Base-by-base conservation (phyloP, 2,113 vertebrate genomes). In the Actenoides hombroni region DNA sequence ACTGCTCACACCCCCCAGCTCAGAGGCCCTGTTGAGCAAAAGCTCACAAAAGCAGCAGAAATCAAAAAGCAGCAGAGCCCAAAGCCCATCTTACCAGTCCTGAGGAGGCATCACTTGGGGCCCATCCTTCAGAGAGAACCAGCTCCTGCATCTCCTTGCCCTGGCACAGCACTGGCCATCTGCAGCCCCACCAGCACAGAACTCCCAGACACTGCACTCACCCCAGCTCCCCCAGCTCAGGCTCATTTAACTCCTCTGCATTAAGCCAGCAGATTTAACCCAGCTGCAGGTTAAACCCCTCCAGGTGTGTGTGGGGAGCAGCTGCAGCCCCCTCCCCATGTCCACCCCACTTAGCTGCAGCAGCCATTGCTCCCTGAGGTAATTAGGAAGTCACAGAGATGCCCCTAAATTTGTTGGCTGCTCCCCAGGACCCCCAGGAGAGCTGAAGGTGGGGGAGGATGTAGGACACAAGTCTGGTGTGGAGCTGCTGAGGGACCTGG, bases 41-140 rank as follows among this genome's bases (percentile, higher is more conserved):
- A 74, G 6, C 20, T 33, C 39, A 40, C 60, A 79, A 33, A n/a
- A 54, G 0, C 44, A 37, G 3, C 31, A 67, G 26, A 49, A 63
- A 2, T 13, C 48, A 33, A 29, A 63, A 71, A 67, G 14, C 48
- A 39, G 39, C 26, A 51, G 25, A 57, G 6, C 6, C 44, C 65
- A 35, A 82, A 73, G 0, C 2, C 18, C 69, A 6, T 16, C 48
- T 75, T 53, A 28, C 40, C 25, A 0, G 21, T 6, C 10, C 13
- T 21, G 11, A 1, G 0, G 0, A 0, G 31, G 14, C 26, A 11
- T 8, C 2, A 0, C 12, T 6, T 0, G 0, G 5, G 21, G 53
- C 31, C 84, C 31, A 16, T 10, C 23, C 40, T 42, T n/a, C 56
- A 4, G 54, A 35, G 56, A 77, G 5, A 2, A 12, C 20, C 11